phyloP scores from a whole-genome alignment of 1,140 invertebrate genomes.

The Luehdorfia chinensis region DNA sequence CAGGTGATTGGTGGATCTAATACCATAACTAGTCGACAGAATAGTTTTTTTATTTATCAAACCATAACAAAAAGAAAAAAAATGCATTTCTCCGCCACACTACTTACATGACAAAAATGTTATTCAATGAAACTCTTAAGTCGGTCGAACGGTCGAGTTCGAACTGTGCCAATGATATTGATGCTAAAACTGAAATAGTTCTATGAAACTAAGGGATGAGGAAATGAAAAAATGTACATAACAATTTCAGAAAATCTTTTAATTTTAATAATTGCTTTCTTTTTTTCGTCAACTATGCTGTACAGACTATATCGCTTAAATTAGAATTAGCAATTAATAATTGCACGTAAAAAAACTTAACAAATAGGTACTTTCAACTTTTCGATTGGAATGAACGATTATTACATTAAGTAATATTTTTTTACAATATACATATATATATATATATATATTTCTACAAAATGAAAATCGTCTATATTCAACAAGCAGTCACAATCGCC shows the following conservation, averaged over 20 bases:
- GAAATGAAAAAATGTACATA: slow-evolving; percentile 33
- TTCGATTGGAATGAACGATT: slow-evolving; percentile 76
- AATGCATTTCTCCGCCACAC: too few relatives aligned
- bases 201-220: too few relatives aligned
- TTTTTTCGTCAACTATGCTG: slow-evolving; percentile 73
- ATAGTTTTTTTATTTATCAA: too few relatives aligned
- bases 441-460: slow-evolving; percentile 58
- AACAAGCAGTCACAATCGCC: slow-evolving; percentile 78
- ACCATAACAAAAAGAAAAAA: too few relatives aligned
- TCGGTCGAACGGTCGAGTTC: too few relatives aligned
- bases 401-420: slow-evolving; percentile 67
- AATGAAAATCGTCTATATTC: slow-evolving; percentile 66
- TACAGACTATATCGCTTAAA: slow-evolving; percentile 76
- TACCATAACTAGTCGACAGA: too few relatives aligned
- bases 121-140: too few relatives aligned
- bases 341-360: slow-evolving; percentile 77
- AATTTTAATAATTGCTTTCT: slow-evolving; percentile 76
- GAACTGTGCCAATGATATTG: too few relatives aligned
- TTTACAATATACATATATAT: slow-evolving; percentile 66
- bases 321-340: slow-evolving; percentile 77
- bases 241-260: slow-evolving; percentile 73
- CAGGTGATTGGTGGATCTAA: too few relatives aligned
- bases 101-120: too few relatives aligned
- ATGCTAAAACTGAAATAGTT: too few relatives aligned
- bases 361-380: slow-evolving; percentile 74